Evolutionary conservation across 2,888 invertebrate species (phyloP), one percentile per base, ranked within the genome.

Genomic region (Galeopsomyia nigrocyanea): DNA sequence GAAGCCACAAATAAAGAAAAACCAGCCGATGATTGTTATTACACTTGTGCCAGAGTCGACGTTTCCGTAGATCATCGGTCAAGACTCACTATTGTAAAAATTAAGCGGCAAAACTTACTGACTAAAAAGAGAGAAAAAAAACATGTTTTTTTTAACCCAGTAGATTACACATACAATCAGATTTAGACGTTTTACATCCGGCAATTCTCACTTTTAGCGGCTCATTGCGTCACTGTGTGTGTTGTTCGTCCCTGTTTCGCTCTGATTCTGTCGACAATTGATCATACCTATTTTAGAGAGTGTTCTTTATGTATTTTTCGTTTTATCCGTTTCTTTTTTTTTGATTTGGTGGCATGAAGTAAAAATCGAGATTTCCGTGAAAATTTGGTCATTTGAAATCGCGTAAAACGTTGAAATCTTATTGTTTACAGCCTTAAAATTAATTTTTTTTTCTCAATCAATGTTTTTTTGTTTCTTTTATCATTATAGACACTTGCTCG

Each of bases 111-210:
- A 26, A 69, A 70, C 73, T 75, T 75, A 75, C 56, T 55, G 60
- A 51, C 66, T 72, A 75, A 70, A 67, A 68, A 73, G 47, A 68
- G n/a, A 7, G 13, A 39, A 39, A 39, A 39, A 39, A 39, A 39
- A 3, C 39, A 39, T 39, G 31, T 75, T 68, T 61, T 68, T 68
- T 61, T 68, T n/a, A n/a, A 70, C 64, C 64, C 17, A 60, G 63
- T 75, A 73, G 67, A 73, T 67, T 66, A 73, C 63, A 70, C 49
- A 56, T 73, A 70, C 67, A 75, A 72, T 75, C 56, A 73, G 61
- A 70, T 75, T 75, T 72, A 67, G 69, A 70, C 67, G 73, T 64
- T 72, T 70, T 70, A 70, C 63, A 72, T 62, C 22, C 22, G 39
- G 17, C 56, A 17, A 68, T 65, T 68, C 61, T 64, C 58, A 58